A percentile compares a stretch with the other conserved stretches of the same genome.
phyloP scores from a whole-genome alignment of 2,797 vertebrate species.

The Rhabdophis nuchalis region DNA sequence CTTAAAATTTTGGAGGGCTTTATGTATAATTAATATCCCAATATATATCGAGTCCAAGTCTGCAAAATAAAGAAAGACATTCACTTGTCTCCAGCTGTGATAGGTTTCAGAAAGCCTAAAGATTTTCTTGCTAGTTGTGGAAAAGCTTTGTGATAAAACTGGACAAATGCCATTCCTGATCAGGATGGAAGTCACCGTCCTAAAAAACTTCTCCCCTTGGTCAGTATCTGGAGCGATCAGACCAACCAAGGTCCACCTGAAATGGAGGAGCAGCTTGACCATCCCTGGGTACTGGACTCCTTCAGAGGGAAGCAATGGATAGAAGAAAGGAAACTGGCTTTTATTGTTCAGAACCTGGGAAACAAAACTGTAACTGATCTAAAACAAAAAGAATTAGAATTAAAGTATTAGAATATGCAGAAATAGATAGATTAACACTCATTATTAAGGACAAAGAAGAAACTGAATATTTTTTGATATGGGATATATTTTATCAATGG shows the following conservation, averaged over 20 bases:
- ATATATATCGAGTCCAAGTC: too few species aligned
- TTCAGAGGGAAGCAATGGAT: background rate
- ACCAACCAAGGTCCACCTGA: background rate
- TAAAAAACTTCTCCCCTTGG: background rate
- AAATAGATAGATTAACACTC: too few species aligned
- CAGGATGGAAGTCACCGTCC: background rate
- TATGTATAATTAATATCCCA: background rate
- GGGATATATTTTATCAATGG: too few species aligned
- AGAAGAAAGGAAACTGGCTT: background rate
- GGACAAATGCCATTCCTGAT: too few species aligned
- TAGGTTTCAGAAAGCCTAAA: too few species aligned
- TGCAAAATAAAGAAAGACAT: too few species aligned
- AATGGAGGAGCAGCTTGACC: background rate
- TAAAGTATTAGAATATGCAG: too few species aligned
- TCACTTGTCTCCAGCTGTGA: too few species aligned
- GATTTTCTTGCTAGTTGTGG: too few species aligned
- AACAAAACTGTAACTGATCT: background rate
- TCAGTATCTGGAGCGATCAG: background rate
- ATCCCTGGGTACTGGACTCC: background rate
- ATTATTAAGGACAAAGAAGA: too few species aligned
- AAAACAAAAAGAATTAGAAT: background rate
- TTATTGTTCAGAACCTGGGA: background rate
- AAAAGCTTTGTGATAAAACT: too few species aligned
- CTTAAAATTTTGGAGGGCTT: background rate
- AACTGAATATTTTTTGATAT: too few species aligned